phyloP scores from a whole-genome alignment of 2,113 vertebrate genomes.

The Aleadryas rufinucha region DNA sequence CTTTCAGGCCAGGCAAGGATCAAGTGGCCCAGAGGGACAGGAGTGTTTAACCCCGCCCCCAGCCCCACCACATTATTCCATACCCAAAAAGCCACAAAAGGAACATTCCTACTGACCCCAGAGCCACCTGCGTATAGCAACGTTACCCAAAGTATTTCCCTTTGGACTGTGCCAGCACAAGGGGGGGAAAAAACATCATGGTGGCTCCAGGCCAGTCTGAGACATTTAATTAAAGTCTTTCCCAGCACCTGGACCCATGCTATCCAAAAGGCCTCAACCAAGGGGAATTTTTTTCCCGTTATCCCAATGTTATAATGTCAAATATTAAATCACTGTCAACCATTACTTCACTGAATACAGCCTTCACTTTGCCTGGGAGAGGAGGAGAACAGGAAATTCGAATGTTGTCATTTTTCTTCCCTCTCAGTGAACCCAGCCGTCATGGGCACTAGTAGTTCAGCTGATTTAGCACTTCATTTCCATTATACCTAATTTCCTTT shows the following conservation, averaged over 20 bases:
- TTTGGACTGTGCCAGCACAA: background rate
- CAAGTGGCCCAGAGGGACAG: background rate
- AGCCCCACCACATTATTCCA: background rate
- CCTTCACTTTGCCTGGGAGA: background rate
- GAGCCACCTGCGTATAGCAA: background rate
- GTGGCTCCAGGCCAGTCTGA: background rate
- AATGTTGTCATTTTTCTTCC: background rate
- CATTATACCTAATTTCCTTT: background rate
- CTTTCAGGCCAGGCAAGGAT: background rate
- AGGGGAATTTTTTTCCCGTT: background rate
- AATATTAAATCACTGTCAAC: background rate
- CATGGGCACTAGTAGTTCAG: background rate
- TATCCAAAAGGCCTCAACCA: background rate
- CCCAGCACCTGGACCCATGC: background rate
- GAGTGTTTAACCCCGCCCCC: background rate
- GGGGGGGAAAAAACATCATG: background rate
- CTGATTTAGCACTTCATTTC: background rate
- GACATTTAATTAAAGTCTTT: slow-evolving; percentile 8
- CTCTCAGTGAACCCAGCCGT: background rate
- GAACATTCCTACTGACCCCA: background rate
- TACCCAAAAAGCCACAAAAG: background rate
- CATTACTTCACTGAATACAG: background rate
- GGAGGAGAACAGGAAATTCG: background rate
- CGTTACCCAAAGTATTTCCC: background rate
- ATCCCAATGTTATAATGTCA: background rate